Evolutionary conservation across 2,113 vertebrate genomes (phyloP), one percentile per base, ranked within the genome.

Genomic region (Macaca mulatta): DNA sequence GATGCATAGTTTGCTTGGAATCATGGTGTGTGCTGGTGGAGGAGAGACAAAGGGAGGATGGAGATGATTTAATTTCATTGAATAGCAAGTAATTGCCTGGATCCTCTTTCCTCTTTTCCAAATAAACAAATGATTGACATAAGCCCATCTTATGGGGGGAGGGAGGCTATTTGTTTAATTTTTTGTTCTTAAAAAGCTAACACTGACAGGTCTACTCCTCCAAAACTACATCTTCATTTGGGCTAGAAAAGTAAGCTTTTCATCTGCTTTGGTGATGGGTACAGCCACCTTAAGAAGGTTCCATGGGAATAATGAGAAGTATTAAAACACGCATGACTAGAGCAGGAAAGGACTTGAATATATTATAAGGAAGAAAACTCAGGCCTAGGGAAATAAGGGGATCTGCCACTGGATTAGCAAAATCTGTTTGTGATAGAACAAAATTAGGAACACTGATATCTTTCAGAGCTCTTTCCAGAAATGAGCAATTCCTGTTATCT

Each of bases 381-480:
- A 81, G 55, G 13, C 35, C 61, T 25, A 81, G 20, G 6, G 1
- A 75, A 25, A 83, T 74, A 14, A 57, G 27, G 8, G 48, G 9
- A 67, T 2, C 27, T 94, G 22, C 32, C 27, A 27, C 43, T 55
- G 40, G 30, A 18, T 72, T 55, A 17, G 50, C 23, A 30, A 75
- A 64, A 3, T 70, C 48, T 92, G 30, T 48, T 70, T 80, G 17
- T 9, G 6, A 77, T 18, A 30, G 23, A 40, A 77, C 12, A 92
- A 27, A 90, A 92, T 87, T 79, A 52, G 32, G 90, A 90, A 45
- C 32, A 64, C 32, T 14, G 0, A 50, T 87, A 84, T 40, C 32
- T 86, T 86, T 81, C 18, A 81, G 27, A 85, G 70, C n/a, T 94
- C 38, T 78, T 90, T 85, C 57, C 89, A 95, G 35, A 79, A 75